Base-by-base conservation (phyloP, 1,140 invertebrate genomes). In the Pentalonia nigronervosa region DNA sequence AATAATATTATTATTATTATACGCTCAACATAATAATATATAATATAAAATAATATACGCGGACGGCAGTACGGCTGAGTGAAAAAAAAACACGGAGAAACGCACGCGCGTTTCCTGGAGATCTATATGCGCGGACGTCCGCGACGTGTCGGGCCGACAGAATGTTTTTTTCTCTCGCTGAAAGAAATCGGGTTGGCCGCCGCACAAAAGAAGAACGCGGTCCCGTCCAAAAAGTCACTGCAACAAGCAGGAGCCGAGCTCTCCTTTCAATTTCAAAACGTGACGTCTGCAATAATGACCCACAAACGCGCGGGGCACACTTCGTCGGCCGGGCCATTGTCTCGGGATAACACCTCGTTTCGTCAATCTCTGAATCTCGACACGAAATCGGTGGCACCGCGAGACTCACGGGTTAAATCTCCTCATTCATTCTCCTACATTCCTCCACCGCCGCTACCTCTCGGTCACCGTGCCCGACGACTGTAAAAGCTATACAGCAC, bases 231-330 rank as follows among this genome's bases (percentile, higher is more conserved):
- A 91, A 91, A 83, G 67, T 91, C 90, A 41, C 14, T n/a, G 67
- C 23, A 34, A 76, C n/a, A 8, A 21, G 50, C 50, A 86, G 23
- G 84, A 47, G 83, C 23, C 25, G 84, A 21, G 76, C 25, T 34
- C 56, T 91, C 89, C 34, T 92, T 83, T 92, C 67, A 92, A 92
- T 83, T 48, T 92, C 60, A n/a, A 92, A 92, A 92, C 91, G 91
- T 92, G 91, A 92, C 91, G 91, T 92, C 67, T 50, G 90, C 45
- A 91, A 91, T 91, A 91, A 91, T 83, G 91, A 83, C 76, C 91
- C 50, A 83, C 91, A 83, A 92, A 92, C 67, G 91, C 47, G 87
- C 25, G 36, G 90, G 45, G 67, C 90, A 91, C 67, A 91, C 76
- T 92, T 83, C 45, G 91, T 9, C 84, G 25, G 30, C 30, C 30